A percentile compares a stretch with the other conserved stretches of the same genome.
Conservation (phyloP, 2,888 invertebrate genomes). For the Athalia circularis region DNA sequence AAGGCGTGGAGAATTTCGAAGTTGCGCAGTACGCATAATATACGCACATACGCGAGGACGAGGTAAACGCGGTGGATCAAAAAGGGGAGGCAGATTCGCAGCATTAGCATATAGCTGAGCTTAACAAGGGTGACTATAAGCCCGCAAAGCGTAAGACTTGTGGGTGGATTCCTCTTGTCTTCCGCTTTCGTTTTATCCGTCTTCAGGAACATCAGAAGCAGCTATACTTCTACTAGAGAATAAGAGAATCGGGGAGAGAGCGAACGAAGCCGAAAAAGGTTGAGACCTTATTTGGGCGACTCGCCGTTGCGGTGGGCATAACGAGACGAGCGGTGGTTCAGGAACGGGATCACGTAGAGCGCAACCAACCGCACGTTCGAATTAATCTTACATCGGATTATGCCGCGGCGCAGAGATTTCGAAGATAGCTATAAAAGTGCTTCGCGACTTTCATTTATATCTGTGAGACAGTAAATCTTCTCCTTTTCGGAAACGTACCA, state of each 20-base stretch:
- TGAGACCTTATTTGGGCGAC: slow-evolving; percentile 38
- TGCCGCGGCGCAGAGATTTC: slow-evolving; percentile 21
- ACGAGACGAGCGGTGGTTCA: slow-evolving; percentile 33
- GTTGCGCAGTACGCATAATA: slow-evolving; percentile 5
- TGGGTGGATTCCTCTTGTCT: slow-evolving; percentile 29
- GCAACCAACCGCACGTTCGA: slow-evolving; percentile 27
- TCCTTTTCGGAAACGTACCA: slow-evolving; percentile 31
- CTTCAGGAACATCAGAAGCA: background rate
- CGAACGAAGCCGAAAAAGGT: slow-evolving; percentile 28
- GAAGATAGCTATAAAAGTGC: slow-evolving; percentile 41
- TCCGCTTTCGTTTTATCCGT: slow-evolving; percentile 22
- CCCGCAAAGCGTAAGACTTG: slow-evolving; percentile 13
- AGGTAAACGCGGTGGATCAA: too few species aligned
- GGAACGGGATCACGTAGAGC: slow-evolving; percentile 41
- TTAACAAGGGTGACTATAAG: slow-evolving; percentile 61
- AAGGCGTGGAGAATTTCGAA: slow-evolving; percentile 11
- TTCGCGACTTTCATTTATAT: slow-evolving; percentile 34
- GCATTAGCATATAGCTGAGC: slow-evolving; percentile 67
- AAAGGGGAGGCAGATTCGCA: slow-evolving; percentile 58
- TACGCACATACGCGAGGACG: slow-evolving; percentile 44
- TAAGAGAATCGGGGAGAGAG: slow-evolving; percentile 5
- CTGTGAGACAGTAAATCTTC: slow-evolving; percentile 33
- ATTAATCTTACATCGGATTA: slow-evolving; percentile 42
- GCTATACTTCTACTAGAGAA: background rate
- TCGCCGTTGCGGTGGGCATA: slow-evolving; percentile 21